Evolutionary conservation across 2,797 vertebrate species (phyloP), one percentile per base, ranked within the genome.

Genomic region (Triplophysa bombifrons): DNA sequence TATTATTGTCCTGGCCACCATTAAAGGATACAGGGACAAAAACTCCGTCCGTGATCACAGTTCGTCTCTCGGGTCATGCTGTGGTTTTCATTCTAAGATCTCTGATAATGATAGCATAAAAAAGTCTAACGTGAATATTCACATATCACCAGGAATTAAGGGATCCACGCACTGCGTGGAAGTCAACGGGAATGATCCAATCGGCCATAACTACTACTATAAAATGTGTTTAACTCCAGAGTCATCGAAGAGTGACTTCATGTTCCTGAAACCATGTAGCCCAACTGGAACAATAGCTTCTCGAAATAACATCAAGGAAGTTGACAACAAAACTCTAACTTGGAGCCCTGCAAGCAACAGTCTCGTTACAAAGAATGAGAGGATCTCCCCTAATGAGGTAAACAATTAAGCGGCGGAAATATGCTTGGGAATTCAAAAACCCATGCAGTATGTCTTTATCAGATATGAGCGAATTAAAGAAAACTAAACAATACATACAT

Each of bases 261-360:
- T 96, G 95, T 96, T 96, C 85, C 92, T 97, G 16, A 96, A 96
- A 80, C 94, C 96, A 3, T 95, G 90, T 85, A 94, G 93, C 38
- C 93, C 93, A 0, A 87, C 89, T 0, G 83, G 90, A 85, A 89
- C 89, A 0, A 82, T 48, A 14, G 11, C 85, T 1, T 90, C 88
- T 0, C 87, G 91, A 67, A 96, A 95, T 74, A 96, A 96, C 0
- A 83, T 93, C 76, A 94, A 93, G 79, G 91, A 90, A 67, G 83
- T 90, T 0, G 90, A 94, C 70, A 91, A 91, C 68, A 86, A 89
- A 82, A 90, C 89, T 1, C 80, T 91, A n/a, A 86, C 87, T 69
- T 88, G 93, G 92, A 92, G 87, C 83, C 78, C 90, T 7, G 81
- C 90, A 78, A 84, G 76, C 67, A 87, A 90, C 5, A 85, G 88